These are phyloP conservation scores for Leptoclinus maculatus DNA, from an alignment of 2,797 vertebrate genomes.

Conservation along the genomic window DNA sequence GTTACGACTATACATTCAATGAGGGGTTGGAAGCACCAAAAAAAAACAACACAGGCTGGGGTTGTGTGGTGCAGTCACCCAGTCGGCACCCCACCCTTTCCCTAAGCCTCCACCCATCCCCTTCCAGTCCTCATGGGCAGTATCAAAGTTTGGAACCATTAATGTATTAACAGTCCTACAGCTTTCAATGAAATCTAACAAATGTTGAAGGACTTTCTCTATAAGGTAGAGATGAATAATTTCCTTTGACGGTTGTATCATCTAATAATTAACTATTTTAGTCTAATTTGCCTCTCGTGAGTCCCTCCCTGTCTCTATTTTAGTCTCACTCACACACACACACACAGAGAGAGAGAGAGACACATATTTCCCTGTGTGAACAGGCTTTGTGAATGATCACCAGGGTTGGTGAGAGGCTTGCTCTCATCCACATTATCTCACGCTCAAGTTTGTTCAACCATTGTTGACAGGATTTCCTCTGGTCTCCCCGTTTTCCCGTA, in stretches of 20 bases:
- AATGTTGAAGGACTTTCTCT: not conserved
- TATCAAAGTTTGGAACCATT: constrained; percentile 11
- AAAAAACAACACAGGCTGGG: not conserved
- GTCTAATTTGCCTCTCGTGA: constrained; percentile 14
- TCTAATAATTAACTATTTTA: constrained; percentile 9
- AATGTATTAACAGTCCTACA: not conserved
- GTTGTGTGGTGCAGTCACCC: not conserved
- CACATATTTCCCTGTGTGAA: constrained; percentile 49
- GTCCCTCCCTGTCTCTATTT: constrained; percentile 15
- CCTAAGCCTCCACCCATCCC: not conserved
- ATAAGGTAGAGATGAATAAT: not conserved
- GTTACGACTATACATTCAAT: not conserved
- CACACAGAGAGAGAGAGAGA: not conserved
- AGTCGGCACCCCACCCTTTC: constrained; percentile 17
- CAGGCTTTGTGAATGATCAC: constrained; percentile 60
- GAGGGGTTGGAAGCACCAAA: not conserved
- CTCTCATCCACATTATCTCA: constrained; percentile 66
- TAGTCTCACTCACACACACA: constrained; percentile 1
- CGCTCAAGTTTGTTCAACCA: constrained; percentile 71
- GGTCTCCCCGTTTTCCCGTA: constrained; percentile 49
- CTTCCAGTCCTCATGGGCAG: constrained; percentile 2
- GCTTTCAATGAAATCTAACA: not conserved
- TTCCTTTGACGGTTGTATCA: not conserved
- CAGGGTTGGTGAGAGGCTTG: constrained; percentile 48
- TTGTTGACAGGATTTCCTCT: constrained; percentile 81